Conservation (phyloP, 2,797 vertebrate species). For the Gephyroberyx darwinii region DNA sequence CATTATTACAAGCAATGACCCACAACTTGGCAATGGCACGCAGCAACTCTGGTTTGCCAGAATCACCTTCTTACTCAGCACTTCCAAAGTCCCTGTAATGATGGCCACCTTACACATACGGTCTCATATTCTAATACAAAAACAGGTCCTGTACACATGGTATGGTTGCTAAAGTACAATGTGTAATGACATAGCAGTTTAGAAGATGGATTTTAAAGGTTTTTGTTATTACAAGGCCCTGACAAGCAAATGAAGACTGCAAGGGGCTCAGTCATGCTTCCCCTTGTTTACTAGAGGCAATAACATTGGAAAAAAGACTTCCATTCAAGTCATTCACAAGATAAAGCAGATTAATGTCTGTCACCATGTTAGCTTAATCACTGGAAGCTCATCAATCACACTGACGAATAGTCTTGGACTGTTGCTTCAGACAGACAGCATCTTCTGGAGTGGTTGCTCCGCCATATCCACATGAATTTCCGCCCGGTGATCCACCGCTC, state of each 20-base stretch:
- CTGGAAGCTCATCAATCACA: constrained; percentile 63
- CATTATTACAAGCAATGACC: constrained; percentile 73
- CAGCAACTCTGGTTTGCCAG: constrained; percentile 41
- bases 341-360: constrained; percentile 70
- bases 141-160: not conserved
- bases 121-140: not conserved
- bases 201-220: constrained; percentile 9
- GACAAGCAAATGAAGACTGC: constrained; percentile 12
- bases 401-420: constrained; percentile 57
- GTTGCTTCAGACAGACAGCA: constrained; percentile 53
- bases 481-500: constrained; percentile 53
- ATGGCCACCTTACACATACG: constrained; percentile 15
- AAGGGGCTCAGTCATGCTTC: not conserved
- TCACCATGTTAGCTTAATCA: constrained; percentile 67
- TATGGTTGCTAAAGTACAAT: not conserved
- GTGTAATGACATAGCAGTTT: not conserved
- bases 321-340: constrained; percentile 49
- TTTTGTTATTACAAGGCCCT: not conserved
- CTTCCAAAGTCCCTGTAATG: constrained; percentile 16
- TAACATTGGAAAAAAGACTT: constrained; percentile 35
- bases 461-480: constrained; percentile 64
- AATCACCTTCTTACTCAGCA: constrained; percentile 55
- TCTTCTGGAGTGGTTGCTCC: constrained; percentile 52
- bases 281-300: constrained; percentile 47
- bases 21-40: constrained; percentile 51